Percentiles rank a stretch among this genome's conserved stretches.
Evolutionary conservation across 2,113 vertebrate genomes (phyloP).

Genomic region (Grammomys dolichurus): DNA sequence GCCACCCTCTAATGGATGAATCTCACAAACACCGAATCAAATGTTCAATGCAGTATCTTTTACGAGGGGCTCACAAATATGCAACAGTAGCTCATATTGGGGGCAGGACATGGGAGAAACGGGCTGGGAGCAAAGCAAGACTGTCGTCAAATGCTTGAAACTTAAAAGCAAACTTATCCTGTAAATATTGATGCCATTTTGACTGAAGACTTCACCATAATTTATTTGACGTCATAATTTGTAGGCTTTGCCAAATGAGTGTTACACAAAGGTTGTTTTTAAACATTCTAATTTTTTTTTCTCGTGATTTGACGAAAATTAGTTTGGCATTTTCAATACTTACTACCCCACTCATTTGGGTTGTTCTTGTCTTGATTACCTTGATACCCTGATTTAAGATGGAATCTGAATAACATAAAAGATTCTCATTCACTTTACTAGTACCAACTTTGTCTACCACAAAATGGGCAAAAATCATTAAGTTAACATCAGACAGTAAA

Average conservation of each 20-base stretch:
- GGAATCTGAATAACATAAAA: constrained; percentile 25
- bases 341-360: constrained; percentile 6
- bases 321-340: constrained; percentile 28
- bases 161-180: not conserved
- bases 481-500: constrained; percentile 37
- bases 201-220: not conserved
- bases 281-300: constrained; percentile 41
- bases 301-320: constrained; percentile 35
- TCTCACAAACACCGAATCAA: not conserved
- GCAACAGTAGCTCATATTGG: not conserved
- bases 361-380: constrained; percentile 17
- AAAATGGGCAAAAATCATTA: not conserved
- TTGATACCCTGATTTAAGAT: constrained; percentile 49
- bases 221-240: not conserved
- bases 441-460: not conserved
- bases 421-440: not conserved
- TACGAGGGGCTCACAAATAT: not conserved
- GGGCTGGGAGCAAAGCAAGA: not conserved
- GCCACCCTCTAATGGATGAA: constrained; percentile 6
- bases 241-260: not conserved
- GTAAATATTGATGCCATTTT: not conserved
- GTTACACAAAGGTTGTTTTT: constrained; percentile 20
- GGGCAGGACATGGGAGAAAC: not conserved
- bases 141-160: not conserved
- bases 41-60: not conserved